Base-by-base conservation (phyloP, 2,888 invertebrate genomes). In the Campoplex nolae region DNA sequence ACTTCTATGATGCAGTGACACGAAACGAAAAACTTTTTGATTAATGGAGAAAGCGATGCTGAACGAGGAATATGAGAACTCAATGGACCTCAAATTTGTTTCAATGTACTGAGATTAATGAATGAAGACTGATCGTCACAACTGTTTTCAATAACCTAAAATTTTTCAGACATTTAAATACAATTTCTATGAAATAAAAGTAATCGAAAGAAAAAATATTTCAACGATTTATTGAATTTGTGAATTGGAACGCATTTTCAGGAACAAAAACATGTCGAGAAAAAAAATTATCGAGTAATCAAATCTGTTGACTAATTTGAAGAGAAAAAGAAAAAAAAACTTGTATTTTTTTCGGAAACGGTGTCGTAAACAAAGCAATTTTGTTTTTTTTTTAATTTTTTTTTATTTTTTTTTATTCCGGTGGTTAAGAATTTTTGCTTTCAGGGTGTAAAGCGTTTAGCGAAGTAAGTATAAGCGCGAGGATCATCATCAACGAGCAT, bases 401-500 rank as follows among this genome's bases (percentile, higher is more conserved):
- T n/a, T n/a, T n/a, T n/a, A n/a, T n/a, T 23, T 23, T 23, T 23
- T 23, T 35, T 32, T 35, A 35, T 71, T 16, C 2, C n/a, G 7
- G 8, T 32, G 32, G 32, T 35, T 45, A 32, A 51, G 32, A 51
- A 35, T 32, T 18, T 71, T 71, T 3, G 71, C 51, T 71, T 51
- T 32, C 48, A 32, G 32, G 28, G 62, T 32, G 32, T 42, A 38
- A 68, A n/a, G 16, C 67, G 70, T 70, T 70, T 48, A 70, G 42
- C 70, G 70, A 1, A 28, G 13, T 45, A 70, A 70, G 28, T 28
- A 16, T 32, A 23, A 23, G 62, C 75, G 51, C 68, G 67, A 76
- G 48, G 71, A 58, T 58, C 76, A 71, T 82, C 73, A 75, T 83
- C 77, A 77, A 76, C 80, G 77, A 77, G 28, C 3, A 6, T 16